Conservation (phyloP, 2,113 vertebrate genomes). For the Phyllostomus hastatus region DNA sequence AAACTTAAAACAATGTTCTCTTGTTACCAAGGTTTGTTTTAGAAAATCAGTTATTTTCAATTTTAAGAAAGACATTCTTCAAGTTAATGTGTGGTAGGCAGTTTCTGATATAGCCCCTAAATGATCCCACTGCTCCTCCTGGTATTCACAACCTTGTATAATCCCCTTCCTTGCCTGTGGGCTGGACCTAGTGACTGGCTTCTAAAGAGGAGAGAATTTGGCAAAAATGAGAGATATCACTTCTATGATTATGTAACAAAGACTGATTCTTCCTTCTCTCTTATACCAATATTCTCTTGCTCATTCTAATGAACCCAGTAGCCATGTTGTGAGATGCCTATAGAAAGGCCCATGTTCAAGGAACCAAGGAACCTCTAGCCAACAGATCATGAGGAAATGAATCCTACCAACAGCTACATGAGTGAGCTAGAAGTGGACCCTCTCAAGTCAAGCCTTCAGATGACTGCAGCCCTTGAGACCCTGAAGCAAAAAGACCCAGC, state of each 20-base stretch:
- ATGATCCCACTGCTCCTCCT: neutral
- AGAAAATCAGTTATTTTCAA: constrained; percentile 22
- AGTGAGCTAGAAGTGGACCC: neutral
- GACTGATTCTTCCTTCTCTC: neutral
- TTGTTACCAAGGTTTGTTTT: neutral
- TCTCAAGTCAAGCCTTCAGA: neutral
- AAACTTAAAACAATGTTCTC: neutral
- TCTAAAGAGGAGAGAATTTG: neutral
- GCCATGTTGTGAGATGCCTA: neutral
- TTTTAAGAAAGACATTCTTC: neutral
- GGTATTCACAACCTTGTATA: neutral
- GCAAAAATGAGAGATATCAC: neutral
- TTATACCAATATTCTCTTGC: neutral
- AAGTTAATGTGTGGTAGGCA: neutral
- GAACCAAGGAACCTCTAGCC: neutral
- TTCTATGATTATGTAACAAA: neutral
- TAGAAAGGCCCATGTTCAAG: neutral
- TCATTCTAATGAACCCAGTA: neutral
- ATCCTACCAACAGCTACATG: neutral
- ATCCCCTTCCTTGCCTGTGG: neutral
- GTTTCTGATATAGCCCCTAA: neutral
- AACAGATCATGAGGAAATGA: neutral
- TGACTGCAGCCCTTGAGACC: neutral
- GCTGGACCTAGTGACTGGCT: neutral
- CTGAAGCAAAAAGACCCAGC: neutral